phyloP scores from a whole-genome alignment of 2,113 vertebrate species.

The Buteo buteo region DNA sequence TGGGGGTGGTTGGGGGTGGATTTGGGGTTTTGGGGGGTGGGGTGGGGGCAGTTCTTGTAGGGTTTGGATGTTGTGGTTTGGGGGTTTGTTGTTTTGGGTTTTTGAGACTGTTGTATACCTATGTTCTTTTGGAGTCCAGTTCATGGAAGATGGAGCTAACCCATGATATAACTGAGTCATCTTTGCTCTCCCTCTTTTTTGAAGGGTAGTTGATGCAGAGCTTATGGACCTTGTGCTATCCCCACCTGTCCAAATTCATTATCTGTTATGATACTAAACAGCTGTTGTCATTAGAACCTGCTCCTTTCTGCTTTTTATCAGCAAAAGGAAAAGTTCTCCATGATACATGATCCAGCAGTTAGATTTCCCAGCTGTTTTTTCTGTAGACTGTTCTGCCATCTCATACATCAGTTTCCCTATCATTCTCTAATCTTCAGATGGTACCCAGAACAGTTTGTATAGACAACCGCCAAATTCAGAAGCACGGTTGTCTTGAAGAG shows the following conservation, averaged over 20 bases:
- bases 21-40: too few relatives aligned
- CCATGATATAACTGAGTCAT: background rate
- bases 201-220: background rate
- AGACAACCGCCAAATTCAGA: background rate
- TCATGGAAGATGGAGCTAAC: background rate
- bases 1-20: too few relatives aligned
- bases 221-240: background rate
- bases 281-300: background rate
- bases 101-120: background rate
- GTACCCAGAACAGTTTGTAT: background rate
- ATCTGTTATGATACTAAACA: background rate
- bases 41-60: too few relatives aligned
- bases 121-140: background rate
- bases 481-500: background rate
- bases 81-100: background rate
- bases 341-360: background rate
- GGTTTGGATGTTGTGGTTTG: background rate
- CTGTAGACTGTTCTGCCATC: background rate
- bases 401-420: background rate
- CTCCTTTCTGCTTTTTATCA: background rate
- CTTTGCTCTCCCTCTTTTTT: background rate
- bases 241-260: background rate
- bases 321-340: background rate
- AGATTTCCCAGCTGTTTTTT: background rate
- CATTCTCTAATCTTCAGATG: background rate